Percentiles rank a stretch among this genome's conserved stretches.
Conservation (phyloP, 30 jellyfish, hydroid and myxozoan species). For the Hydractinia echinata region DNA sequence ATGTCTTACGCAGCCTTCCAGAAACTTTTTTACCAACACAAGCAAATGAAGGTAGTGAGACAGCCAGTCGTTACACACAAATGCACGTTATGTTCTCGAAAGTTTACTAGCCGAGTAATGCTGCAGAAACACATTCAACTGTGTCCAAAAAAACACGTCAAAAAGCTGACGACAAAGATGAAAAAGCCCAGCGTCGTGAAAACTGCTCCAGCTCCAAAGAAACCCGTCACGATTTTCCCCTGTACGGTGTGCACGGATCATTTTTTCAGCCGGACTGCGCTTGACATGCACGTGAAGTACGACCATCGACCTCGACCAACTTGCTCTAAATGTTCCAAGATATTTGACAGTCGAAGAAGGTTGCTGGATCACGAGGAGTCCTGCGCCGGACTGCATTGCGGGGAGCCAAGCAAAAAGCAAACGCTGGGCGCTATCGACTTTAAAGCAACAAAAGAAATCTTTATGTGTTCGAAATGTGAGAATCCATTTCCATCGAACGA, state of each 20-base stretch:
- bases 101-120: not conserved
- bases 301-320: slow-evolving; percentile 44
- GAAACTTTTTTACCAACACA: too few species aligned
- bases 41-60: too few species aligned
- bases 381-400: slow-evolving; percentile 8
- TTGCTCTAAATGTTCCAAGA: slow-evolving; percentile 18
- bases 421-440: slow-evolving; percentile 27
- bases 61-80: too few species aligned
- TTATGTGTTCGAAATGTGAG: slow-evolving; percentile 27
- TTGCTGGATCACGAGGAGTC: slow-evolving; percentile 22
- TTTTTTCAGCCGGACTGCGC: slow-evolving; percentile 12
- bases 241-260: slow-evolving; percentile 17
- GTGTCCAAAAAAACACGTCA: not conserved
- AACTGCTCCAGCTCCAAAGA: not conserved
- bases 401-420: slow-evolving; percentile 17
- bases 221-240: not conserved
- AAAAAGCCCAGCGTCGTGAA: not conserved
- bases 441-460: slow-evolving; percentile 7
- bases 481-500: slow-evolving; percentile 25
- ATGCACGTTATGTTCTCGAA: not conserved
- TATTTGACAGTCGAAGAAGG: slow-evolving; percentile 35
- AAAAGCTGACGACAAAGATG: not conserved
- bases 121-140: not conserved
- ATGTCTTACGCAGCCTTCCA: too few species aligned
- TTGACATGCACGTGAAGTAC: slow-evolving; percentile 21